Percentiles rank a stretch among this genome's conserved stretches.
Conservation (phyloP, 2,113 vertebrate genomes). For the Corynorhinus townsendii region DNA sequence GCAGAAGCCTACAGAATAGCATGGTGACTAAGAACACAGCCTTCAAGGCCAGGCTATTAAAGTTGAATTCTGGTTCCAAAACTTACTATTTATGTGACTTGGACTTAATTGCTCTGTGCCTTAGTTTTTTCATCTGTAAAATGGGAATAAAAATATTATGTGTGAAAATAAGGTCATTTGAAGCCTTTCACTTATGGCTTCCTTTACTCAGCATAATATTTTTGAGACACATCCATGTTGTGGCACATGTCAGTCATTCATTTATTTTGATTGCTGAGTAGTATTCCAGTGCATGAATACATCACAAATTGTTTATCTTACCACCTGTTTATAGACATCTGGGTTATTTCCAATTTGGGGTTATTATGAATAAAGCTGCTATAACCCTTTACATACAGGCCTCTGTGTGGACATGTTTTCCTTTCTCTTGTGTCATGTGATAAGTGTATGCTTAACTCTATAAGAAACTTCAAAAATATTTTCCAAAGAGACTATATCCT, state of each 20-base stretch:
- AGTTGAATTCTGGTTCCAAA: neutral
- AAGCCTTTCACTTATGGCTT: neutral
- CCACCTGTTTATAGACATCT: neutral
- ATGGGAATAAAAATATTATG: neutral
- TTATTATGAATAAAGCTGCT: neutral
- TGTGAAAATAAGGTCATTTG: neutral
- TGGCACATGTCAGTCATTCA: neutral
- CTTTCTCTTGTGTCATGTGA: neutral
- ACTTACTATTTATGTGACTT: neutral
- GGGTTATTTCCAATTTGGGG: neutral
- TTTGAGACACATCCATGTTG: neutral
- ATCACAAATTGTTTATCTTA: neutral
- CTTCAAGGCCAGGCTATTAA: neutral
- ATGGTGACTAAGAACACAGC: neutral
- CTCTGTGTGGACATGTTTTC: neutral
- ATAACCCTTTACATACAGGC: neutral
- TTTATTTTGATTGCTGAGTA: neutral
- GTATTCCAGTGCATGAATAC: neutral
- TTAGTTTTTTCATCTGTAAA: neutral
- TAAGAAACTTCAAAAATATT: neutral
- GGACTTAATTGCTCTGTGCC: neutral
- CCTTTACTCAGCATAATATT: neutral
- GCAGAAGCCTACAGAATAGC: neutral
- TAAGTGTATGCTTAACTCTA: neutral
- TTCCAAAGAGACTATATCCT: neutral